phyloP scores from a whole-genome alignment of 2,113 vertebrate genomes.

The Albula glossodonta region DNA sequence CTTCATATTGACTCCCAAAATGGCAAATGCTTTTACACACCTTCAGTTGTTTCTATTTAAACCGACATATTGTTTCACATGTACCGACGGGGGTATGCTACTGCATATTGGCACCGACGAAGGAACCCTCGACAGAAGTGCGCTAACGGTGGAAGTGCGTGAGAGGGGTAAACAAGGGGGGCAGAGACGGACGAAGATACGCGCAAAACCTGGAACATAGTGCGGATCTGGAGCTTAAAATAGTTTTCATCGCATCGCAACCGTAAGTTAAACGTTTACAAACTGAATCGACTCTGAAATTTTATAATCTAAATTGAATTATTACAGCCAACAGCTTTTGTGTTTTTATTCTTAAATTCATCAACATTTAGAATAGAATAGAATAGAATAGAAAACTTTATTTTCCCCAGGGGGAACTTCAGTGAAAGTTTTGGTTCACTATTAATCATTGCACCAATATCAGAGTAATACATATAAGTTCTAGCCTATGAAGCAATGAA shows the following conservation, averaged over 20 bases:
- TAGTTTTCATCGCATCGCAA: background rate
- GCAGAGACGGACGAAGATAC: constrained; percentile 3
- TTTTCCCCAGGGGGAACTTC: too few relatives aligned
- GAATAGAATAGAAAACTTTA: too few relatives aligned
- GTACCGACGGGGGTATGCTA: background rate
- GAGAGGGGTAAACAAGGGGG: background rate
- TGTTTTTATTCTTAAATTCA: too few relatives aligned
- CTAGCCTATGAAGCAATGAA: too few relatives aligned
- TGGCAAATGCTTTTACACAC: constrained; percentile 33
- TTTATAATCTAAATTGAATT: too few relatives aligned
- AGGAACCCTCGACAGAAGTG: constrained; percentile 20
- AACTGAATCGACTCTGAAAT: too few relatives aligned
- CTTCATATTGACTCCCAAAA: constrained; percentile 55
- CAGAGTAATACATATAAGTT: too few relatives aligned
- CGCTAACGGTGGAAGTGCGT: constrained; percentile 15
- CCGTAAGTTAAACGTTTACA: too few relatives aligned
- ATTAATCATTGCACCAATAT: too few relatives aligned
- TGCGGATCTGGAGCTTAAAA: constrained; percentile 19
- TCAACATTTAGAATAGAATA: too few relatives aligned
- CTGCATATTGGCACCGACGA: constrained; percentile 11
- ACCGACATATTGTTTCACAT: constrained; percentile 50
- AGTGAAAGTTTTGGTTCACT: too few relatives aligned
- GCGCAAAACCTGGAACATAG: constrained; percentile 2
- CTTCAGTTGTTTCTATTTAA: constrained; percentile 34
- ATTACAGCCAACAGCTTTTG: too few relatives aligned